Evolutionary conservation across 2,888 invertebrate genomes (phyloP), one percentile per base, ranked within the genome.

Genomic region (Cetonia aurata): DNA sequence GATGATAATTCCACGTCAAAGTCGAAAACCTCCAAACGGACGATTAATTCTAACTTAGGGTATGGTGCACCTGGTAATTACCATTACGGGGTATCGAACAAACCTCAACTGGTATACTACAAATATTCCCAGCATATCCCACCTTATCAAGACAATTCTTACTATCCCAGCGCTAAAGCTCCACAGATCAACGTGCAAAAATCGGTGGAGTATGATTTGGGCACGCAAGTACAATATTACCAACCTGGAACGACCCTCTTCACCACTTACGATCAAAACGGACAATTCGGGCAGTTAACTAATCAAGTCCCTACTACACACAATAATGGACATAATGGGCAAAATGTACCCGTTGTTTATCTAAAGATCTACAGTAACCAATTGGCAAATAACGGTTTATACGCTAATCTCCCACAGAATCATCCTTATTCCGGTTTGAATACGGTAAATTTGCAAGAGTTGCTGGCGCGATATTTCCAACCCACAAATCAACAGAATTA

Each of bases 41-140:
- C 93, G 0, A 90, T 93, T 12, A 92, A 93, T 74, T 89, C 89
- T 0, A 89, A 90, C 57, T 84, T 93, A 10, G 93, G 93, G 70
- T 93, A 91, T 80, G 92, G 91, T 6, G 89, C 88, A 73, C 86
- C 86, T 75, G 52, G 50, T 10, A 55, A 56, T 37, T 86, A 86
- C 1, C 88, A 88, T 75, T 84, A 84, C 74, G 86, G 87, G 8
- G 87, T 87, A 53, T 83, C 85, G 76, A 80, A 70, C 76, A 79
- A 82, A n/a, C 83, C 83, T 41, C 90, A 88, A 78, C 91, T 89
- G 76, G 88, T 89, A 86, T 87, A 91, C 72, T 92, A 91, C 78
- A 92, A 91, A 3, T 92, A 92, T 80, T 91, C 91, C 0, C 91
- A 92, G 80, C 86, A 89, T 76, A 89, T 90, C 71, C 87, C 88